Base-by-base conservation (phyloP, 2,888 invertebrate species). In the Nasonia oneida region DNA sequence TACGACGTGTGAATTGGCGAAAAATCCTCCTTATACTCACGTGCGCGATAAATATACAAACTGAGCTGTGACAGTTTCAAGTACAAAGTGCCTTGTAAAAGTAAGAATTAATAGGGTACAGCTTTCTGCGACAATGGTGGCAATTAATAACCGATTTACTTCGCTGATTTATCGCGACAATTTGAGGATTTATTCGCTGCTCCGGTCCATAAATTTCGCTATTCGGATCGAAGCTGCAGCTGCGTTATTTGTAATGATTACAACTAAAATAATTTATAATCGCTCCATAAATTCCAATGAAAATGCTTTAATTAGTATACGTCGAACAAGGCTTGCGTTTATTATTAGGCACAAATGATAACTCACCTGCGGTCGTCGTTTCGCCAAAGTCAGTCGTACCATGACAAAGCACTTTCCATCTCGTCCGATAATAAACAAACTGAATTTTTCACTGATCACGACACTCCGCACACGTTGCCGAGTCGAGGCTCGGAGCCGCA, bases 91-190 rank as follows among this genome's bases (percentile, higher is more conserved):
- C 67, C 42, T 83, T 83, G 50, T 76, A 39, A 76, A 37, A n/a
- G 18, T 76, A 67, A 76, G 53, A 29, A 76, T 83, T 76, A 75
- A 76, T 83, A n/a, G 57, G n/a, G 70, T 76, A 39, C 10, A 81
- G 42, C 57, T 47, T 61, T 61, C 42, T 39, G 47, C 64, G 37
- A 81, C 61, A 61, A 81, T 81, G 42, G 42, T 73, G 23, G 73
- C 47, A 81, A 81, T 74, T 81, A 81, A 74, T 81, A 81, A 74
- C 42, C 74, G 61, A 76, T 83, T 70, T 81, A 70, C 67, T 70
- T 76, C 39, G 18, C 39, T 76, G 70, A 83, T 76, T 83, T 78
- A 83, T 78, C 47, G n/a, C 77, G 71, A 73, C 77, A 78, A 71
- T 77, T 73, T 33, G 53, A 61, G 71, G 71, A 83, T 83, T 77